A percentile compares a stretch with the other conserved stretches of the same genome.
These are phyloP conservation scores for Aporophyla nigra DNA, from an alignment of 2,888 invertebrate genomes.

Conservation along the genomic window DNA sequence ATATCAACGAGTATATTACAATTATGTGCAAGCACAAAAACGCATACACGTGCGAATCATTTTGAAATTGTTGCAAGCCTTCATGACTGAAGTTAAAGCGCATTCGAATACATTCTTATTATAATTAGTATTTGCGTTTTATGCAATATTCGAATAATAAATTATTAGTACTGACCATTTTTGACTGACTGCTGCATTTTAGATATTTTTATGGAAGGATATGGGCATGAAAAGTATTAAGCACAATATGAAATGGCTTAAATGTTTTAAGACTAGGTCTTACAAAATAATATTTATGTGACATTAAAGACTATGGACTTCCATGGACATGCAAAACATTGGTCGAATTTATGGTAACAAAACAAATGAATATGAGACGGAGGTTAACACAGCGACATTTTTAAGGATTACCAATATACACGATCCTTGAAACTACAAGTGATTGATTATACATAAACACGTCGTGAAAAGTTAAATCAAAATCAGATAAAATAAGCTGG, in stretches of 20 bases:
- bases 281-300: slow-evolving; percentile 19
- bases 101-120: slow-evolving; percentile 33
- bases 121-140: slow-evolving; percentile 37
- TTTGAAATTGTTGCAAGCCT: slow-evolving; percentile 37
- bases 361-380: slow-evolving; percentile 23
- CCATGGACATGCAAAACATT: slow-evolving; percentile 34
- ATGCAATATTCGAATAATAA: slow-evolving; percentile 55
- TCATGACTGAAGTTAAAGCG: slow-evolving; percentile 30
- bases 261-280: slow-evolving; percentile 8
- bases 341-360: slow-evolving; percentile 14
- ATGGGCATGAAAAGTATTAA: slow-evolving; percentile 44
- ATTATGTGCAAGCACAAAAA: slow-evolving; percentile 25
- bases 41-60: slow-evolving; percentile 36
- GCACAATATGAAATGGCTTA: slow-evolving; percentile 35
- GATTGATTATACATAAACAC: slow-evolving; percentile 7
- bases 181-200: slow-evolving; percentile 86
- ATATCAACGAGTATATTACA: background rate
- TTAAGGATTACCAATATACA: background rate
- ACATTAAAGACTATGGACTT: slow-evolving; percentile 4
- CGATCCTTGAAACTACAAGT: background rate
- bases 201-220: slow-evolving; percentile 37
- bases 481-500: background rate
- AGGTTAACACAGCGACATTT: background rate
- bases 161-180: slow-evolving; percentile 62
- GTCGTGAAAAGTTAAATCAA: background rate